Base-by-base conservation (phyloP, 92 coral and sea anemone species). In the Hydrozoanthus gracilis region DNA sequence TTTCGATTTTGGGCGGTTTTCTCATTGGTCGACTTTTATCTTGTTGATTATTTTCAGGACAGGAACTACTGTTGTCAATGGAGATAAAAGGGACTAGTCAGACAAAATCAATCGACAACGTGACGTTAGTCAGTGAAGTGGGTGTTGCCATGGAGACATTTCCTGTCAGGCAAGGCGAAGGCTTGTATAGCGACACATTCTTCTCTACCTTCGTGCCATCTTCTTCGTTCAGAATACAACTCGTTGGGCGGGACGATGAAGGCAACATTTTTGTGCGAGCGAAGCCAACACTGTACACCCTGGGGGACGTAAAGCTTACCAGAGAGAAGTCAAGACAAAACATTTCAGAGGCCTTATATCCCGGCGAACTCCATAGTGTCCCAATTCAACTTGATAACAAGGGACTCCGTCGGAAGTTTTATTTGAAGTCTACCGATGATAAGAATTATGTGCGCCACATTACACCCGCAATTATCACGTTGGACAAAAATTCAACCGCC, bases 111-210 rank as follows among this genome's bases (percentile, higher is more conserved):
- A 47, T 79, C 2, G 84, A 62, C 8, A 79, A 46, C 44, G 44
- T 88, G 7, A 87, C 91, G 47, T 77, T 92, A 44, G 44, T 86
- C 44, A 45, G 86, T 55, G 52, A 76, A 18, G 64, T 39, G 18
- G 95, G 93, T 3, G 39, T 73, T 78, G 86, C 17, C 7, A 51
- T 90, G 48, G 93, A 90, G 70, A 87, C 87, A 3, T 90, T 92
- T 67, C 66, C 88, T 50, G 87, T 88, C 15, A 3, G 66, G 44
- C 85, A 54, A 44, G 93, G 95, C 12, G 65, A 88, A 72, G 95
- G 86, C 17, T 49, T 90, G 5, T 52, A 88, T 84, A 27, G 68
- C 48, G 65, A n/a, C 61, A 67, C 84, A 64, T 82, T 65, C 75
- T 82, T 64, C 20, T 69, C 60, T 14, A 15, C 85, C 8, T 86